These are phyloP conservation scores for Myripristis jacobus DNA, from an alignment of 2,797 vertebrate species.

Conservation along the genomic window DNA sequence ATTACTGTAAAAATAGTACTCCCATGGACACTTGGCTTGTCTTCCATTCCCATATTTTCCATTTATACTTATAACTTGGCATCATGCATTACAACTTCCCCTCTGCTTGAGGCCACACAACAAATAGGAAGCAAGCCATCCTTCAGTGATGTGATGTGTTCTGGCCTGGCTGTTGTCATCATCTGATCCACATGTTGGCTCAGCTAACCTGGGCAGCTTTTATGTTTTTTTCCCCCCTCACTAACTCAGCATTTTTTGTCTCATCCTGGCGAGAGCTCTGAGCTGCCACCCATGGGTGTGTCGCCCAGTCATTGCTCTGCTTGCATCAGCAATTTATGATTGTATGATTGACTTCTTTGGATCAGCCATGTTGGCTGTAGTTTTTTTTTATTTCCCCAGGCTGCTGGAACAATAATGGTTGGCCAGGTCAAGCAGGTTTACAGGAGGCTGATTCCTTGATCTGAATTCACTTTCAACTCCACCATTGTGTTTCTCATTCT, in stretches of 20 bases:
- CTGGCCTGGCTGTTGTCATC: conserved; percentile 12
- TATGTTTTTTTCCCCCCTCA: conserved; percentile 4
- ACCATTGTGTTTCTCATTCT: conserved; percentile 38
- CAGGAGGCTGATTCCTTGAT: conserved; percentile 25
- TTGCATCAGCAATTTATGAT: conserved; percentile 68
- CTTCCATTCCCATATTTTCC: background rate
- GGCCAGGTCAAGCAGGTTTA: conserved; percentile 35
- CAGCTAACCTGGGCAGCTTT: conserved; percentile 12
- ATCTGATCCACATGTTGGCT: conserved; percentile 16
- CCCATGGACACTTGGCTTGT: background rate
- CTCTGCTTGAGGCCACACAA: background rate
- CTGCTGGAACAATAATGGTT: conserved; percentile 52
- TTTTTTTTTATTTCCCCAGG: conserved; percentile 67
- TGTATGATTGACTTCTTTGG: conserved; percentile 69
- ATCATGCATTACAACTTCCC: conserved; percentile 5
- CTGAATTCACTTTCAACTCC: conserved; percentile 29
- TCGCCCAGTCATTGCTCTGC: conserved; percentile 40
- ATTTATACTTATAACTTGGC: background rate
- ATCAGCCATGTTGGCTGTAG: conserved; percentile 59
- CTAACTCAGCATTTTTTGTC: conserved; percentile 32
- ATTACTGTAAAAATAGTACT: background rate
- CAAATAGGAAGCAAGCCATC: background rate
- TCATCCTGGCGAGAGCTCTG: conserved; percentile 25
- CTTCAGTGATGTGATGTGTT: conserved; percentile 11
- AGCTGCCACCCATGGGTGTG: conserved; percentile 64